A percentile compares a stretch with the other conserved stretches of the same genome.
phyloP scores from a whole-genome alignment of 2,888 invertebrate genomes.

The Agonopterix alstromeriana region DNA sequence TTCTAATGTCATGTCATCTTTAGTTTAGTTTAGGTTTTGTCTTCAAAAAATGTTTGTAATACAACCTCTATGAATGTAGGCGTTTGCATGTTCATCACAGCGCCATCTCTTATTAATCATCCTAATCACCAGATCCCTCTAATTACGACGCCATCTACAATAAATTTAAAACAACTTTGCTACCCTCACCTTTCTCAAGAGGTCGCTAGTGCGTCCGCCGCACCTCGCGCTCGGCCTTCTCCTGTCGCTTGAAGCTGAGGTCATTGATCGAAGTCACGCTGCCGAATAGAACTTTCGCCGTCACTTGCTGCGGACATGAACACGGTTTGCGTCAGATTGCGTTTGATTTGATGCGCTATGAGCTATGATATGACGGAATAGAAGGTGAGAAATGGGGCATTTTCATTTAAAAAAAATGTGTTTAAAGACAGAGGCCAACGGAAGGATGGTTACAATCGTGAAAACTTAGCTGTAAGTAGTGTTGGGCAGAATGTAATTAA shows the following conservation, averaged over 20 bases:
- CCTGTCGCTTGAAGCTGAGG: constrained; percentile 78
- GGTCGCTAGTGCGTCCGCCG: constrained; percentile 73
- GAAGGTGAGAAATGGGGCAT: too few species aligned
- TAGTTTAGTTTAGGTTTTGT: too few species aligned
- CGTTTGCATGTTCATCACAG: constrained; percentile 1
- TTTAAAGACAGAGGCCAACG: too few species aligned
- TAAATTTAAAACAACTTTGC: constrained; percentile 1
- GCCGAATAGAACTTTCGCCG: constrained; percentile 85
- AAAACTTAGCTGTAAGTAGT: too few species aligned
- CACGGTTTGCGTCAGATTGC: constrained; percentile 5
- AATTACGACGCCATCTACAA: constrained; percentile 18
- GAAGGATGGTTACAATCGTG: too few species aligned
- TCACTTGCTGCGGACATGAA: constrained; percentile 71
- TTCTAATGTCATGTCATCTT: too few species aligned
- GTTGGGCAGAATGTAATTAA: too few species aligned
- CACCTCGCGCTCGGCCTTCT: constrained; percentile 80
- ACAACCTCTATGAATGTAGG: too few species aligned
- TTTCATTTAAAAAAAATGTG: too few species aligned
- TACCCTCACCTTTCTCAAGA: constrained; percentile 31
- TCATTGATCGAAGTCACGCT: constrained; percentile 85
- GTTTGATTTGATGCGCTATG: neutral
- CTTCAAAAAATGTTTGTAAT: too few species aligned
- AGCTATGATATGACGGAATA: neutral
- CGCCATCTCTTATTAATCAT: constrained; percentile 19
- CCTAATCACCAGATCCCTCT: neutral